Evolutionary conservation across 2,888 invertebrate genomes (phyloP).

Genomic region (Melipona beecheii): DNA sequence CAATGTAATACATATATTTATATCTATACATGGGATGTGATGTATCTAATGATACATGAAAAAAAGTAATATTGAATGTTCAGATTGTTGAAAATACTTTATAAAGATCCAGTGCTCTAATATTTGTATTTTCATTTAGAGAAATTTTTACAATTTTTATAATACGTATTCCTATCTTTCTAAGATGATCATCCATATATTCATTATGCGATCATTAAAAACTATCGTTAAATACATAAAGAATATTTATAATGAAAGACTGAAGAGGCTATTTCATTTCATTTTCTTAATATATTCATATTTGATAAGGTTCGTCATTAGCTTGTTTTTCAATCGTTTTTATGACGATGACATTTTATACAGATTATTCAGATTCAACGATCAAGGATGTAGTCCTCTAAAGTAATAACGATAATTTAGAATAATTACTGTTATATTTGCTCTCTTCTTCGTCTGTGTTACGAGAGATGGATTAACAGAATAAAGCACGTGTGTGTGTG

Average conservation of each 20-base stretch:
- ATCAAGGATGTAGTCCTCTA: conserved; percentile 11
- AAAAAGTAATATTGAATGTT: neutral
- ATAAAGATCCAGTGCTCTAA: conserved; percentile 23
- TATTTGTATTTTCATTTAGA: conserved; percentile 18
- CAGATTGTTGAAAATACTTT: neutral
- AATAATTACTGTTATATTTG: conserved; percentile 11
- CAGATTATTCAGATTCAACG: neutral
- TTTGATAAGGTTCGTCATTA: neutral
- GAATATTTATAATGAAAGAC: conserved; percentile 45
- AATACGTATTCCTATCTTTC: conserved; percentile 3
- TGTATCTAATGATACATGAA: neutral
- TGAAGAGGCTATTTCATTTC: conserved; percentile 54
- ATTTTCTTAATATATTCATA: conserved; percentile 10
- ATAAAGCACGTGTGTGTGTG: conserved; percentile 15
- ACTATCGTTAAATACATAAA: conserved; percentile 6
- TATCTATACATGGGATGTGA: neutral
- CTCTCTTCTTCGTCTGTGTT: conserved; percentile 11
- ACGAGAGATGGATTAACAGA: conserved; percentile 9
- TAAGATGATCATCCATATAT: neutral
- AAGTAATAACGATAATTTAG: conserved; percentile 21
- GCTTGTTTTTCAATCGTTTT: neutral
- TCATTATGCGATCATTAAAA: conserved; percentile 10
- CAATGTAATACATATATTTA: neutral
- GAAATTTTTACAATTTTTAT: conserved; percentile 1
- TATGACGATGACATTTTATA: conserved; percentile 12